Percentiles rank a stretch among this genome's conserved stretches.
These are phyloP conservation scores for Drosophila maculinotata DNA, from an alignment of 2,888 invertebrate species.

Conservation along the genomic window DNA sequence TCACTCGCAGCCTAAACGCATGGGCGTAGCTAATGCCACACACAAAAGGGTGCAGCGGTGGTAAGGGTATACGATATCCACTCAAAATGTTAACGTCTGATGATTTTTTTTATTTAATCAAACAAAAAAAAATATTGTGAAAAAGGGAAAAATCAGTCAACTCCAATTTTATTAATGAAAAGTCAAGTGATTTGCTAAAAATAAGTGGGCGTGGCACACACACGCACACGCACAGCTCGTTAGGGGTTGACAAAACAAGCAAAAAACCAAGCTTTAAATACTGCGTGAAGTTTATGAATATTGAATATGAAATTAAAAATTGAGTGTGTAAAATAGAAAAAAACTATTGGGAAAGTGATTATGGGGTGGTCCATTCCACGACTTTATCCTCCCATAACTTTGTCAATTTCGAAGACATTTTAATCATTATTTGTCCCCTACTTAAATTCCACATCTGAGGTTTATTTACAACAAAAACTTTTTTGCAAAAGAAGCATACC, in stretches of 20 bases:
- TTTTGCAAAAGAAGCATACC: too few relatives aligned
- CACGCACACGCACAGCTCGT: slow-evolving; percentile 51
- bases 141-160: slow-evolving; percentile 35
- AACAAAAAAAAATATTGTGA: slow-evolving; percentile 14
- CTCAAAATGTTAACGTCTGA: slow-evolving; percentile 38
- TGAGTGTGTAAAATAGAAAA: neutral
- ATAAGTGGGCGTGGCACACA: slow-evolving; percentile 66
- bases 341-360: too few relatives aligned
- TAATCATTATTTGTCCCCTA: neutral
- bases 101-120: slow-evolving; percentile 38
- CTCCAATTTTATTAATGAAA: slow-evolving; percentile 78
- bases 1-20: slow-evolving; percentile 38
- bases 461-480: too few relatives aligned
- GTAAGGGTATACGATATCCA: slow-evolving; percentile 35
- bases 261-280: slow-evolving; percentile 33
- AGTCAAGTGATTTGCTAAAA: slow-evolving; percentile 72
- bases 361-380: too few relatives aligned
- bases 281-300: slow-evolving; percentile 53
- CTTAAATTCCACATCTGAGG: too few relatives aligned
- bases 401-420: too few relatives aligned
- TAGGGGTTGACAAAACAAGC: slow-evolving; percentile 59
- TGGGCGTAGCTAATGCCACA: slow-evolving; percentile 55
- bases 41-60: neutral
- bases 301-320: slow-evolving; percentile 17
- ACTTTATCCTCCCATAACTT: too few relatives aligned